A percentile compares a stretch with the other conserved stretches of the same genome.
These are phyloP conservation scores for Trichacis sp. DNA, from an alignment of 2,888 invertebrate species.

Conservation along the genomic window DNA sequence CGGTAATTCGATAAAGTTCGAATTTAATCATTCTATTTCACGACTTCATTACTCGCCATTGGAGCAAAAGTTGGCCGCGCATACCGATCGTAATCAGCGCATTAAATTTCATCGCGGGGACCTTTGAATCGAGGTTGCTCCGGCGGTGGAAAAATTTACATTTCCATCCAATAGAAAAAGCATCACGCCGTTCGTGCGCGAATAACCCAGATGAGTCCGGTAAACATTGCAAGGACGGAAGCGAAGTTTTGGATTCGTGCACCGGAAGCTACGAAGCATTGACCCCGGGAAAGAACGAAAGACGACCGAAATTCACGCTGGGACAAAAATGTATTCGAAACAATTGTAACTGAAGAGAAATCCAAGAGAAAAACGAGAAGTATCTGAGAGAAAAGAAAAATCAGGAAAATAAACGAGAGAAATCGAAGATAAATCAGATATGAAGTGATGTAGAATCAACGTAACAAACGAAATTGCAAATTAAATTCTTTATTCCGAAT, in stretches of 20 bases:
- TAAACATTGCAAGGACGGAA: slow-evolving; percentile 22
- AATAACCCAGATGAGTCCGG: not conserved
- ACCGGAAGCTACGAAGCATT: slow-evolving; percentile 35
- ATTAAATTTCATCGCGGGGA: not conserved
- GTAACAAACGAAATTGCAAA: no score
- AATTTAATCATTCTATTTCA: not conserved
- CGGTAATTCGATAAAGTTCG: not conserved
- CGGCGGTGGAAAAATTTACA: not conserved
- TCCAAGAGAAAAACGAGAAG: no score
- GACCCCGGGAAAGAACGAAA: slow-evolving; percentile 25
- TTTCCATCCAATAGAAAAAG: not conserved
- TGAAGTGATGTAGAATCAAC: no score
- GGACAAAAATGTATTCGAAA: no score
- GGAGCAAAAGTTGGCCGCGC: not conserved
- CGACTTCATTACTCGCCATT: slow-evolving; percentile 3
- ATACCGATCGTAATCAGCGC: not conserved
- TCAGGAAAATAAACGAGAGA: no score
- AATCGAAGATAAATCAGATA: no score
- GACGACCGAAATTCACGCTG: slow-evolving; percentile 9
- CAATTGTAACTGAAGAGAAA: no score
- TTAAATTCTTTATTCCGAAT: no score
- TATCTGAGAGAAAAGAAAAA: no score
- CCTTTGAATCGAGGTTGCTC: not conserved
- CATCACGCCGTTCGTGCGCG: slow-evolving; percentile 1
- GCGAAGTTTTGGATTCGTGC: slow-evolving; percentile 27